Evolutionary conservation across 1,140 invertebrate species (phyloP), one percentile per base, ranked within the genome.

Genomic region (Fopius arisanus): DNA sequence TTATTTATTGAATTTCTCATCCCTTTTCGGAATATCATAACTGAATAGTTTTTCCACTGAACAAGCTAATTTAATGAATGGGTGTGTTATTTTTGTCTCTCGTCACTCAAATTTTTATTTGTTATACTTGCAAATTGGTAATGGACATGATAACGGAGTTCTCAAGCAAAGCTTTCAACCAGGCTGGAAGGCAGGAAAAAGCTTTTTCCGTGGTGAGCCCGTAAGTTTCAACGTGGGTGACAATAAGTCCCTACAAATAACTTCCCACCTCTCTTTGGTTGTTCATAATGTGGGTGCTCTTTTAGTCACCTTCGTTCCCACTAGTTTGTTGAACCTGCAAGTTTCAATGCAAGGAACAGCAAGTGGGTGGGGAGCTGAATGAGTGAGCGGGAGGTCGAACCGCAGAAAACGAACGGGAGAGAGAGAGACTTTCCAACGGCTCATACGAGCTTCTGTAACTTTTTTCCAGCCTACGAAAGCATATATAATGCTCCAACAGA

Each of bases 381-480:
- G 66, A 41, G 9, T 29, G 62, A 69, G 59, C 23, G n/a, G 40
- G n/a, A 63, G 65, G 41, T 28, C 14, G 28, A 72, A 40, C 40
- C 26, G 40, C 37, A 71, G 63, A 41, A 66, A 65, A 43, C 54
- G 26, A 65, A 43, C 54, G 26, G 48, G 63, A 68, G 51, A 43
- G 67, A 59, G 54, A 72, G 65, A 72, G 69, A 76, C 63, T 69
- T 73, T 76, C 75, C 72, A 72, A 72, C 14, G 62, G 72, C 68
- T 71, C 71, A 67, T 68, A 54, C 40, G 75, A 74, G 75, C 75
- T 76, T 76, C 75, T 76, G 75, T 72, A 67, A 76, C 75, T 76
- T 76, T 76, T 73, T 67, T 67, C 41, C 67, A 66, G 19, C 54
- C 4, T 59, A 59, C 23, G 26, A 59, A 59, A 59, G 54, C 54